A percentile compares a stretch with the other conserved stretches of the same genome.
phyloP scores from a whole-genome alignment of 2,797 vertebrate genomes.

The Anolis apletophallus region DNA sequence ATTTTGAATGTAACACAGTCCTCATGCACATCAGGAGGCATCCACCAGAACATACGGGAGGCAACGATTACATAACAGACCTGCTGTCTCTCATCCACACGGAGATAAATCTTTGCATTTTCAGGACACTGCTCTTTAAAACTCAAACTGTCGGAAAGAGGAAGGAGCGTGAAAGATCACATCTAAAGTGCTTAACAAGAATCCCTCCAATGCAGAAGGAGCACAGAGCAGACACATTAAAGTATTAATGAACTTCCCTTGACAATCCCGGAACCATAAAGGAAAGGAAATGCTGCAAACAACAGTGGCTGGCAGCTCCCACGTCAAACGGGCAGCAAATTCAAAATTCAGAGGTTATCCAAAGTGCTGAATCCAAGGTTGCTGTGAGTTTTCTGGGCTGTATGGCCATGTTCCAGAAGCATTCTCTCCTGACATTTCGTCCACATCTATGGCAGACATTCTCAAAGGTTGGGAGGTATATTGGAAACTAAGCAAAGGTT shows the following conservation, averaged over 20 bases:
- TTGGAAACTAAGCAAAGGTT: too few relatives aligned
- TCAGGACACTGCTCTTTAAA: constrained; percentile 22
- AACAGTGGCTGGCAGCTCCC: too few relatives aligned
- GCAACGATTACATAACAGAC: constrained; percentile 54
- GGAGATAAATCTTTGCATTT: constrained; percentile 20
- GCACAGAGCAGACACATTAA: not conserved
- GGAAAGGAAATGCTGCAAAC: not conserved
- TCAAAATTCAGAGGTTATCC: too few relatives aligned
- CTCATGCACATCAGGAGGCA: not conserved
- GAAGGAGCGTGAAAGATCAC: not conserved
- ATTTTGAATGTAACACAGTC: constrained; percentile 12
- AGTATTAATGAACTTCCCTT: not conserved
- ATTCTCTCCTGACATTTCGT: too few relatives aligned
- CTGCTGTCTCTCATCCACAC: constrained; percentile 42
- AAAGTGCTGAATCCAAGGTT: too few relatives aligned
- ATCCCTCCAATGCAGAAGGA: not conserved
- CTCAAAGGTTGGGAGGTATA: too few relatives aligned
- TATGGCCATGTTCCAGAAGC: too few relatives aligned
- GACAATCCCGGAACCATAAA: not conserved
- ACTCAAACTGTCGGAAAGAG: not conserved
- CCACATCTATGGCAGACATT: too few relatives aligned
- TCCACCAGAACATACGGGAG: not conserved
- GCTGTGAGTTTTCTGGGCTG: too few relatives aligned
- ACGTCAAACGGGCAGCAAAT: too few relatives aligned
- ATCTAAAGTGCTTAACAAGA: not conserved